phyloP scores from a whole-genome alignment of 2,888 invertebrate species.

The Ferrisia virgata region DNA sequence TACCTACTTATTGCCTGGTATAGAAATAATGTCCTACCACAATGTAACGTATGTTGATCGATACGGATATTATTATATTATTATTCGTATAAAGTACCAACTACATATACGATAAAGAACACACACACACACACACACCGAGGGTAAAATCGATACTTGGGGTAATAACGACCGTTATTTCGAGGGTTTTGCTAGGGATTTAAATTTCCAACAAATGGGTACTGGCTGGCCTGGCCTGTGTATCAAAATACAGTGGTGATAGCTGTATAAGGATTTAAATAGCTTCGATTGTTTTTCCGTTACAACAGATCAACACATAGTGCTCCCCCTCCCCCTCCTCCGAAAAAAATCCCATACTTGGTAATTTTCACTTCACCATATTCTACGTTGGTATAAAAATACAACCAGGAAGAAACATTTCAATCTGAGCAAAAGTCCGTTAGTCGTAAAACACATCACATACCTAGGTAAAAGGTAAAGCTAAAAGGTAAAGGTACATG shows the following conservation, averaged over 20 bases:
- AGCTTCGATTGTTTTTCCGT: neutral
- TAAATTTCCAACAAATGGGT: neutral
- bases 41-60: neutral
- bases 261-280: neutral
- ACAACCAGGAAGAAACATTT: neutral
- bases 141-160: slow-evolving; percentile 8
- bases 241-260: neutral
- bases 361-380: neutral
- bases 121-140: too few species aligned
- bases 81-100: neutral
- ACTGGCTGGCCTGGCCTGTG: too few species aligned
- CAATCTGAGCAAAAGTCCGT: slow-evolving; percentile 5
- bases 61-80: neutral
- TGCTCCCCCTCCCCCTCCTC: too few species aligned
- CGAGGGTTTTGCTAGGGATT: neutral
- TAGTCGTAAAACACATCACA: slow-evolving; percentile 5
- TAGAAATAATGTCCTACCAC: neutral
- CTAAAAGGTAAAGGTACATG: too few species aligned
- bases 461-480: too few species aligned
- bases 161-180: slow-evolving; percentile 29
- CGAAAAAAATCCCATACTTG: neutral
- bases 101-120: neutral
- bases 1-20: neutral
- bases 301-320: neutral
- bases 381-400: neutral